These are phyloP conservation scores for Pseudomyrmex sp. DNA, from an alignment of 1,140 invertebrate genomes.

Conservation along the genomic window DNA sequence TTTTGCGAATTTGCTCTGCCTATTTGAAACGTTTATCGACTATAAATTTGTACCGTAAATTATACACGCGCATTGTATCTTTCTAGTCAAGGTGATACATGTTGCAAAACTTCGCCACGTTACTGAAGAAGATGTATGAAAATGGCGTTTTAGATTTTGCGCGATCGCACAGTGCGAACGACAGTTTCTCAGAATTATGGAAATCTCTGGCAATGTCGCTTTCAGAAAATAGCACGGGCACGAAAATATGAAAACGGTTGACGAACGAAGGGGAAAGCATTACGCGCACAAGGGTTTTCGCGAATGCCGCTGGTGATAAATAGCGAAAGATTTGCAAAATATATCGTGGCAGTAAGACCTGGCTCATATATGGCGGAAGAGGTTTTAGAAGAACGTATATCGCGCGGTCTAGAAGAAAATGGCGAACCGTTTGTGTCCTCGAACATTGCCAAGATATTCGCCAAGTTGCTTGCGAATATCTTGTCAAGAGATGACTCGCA, in stretches of 20 bases:
- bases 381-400: constrained; percentile 61
- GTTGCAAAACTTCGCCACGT: constrained; percentile 1
- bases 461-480: constrained; percentile 49
- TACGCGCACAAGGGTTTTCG: constrained; percentile 47
- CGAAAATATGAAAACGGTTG: constrained; percentile 68
- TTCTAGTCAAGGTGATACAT: not conserved
- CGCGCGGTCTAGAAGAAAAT: constrained; percentile 53
- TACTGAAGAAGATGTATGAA: constrained; percentile 19
- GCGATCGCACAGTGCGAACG: constrained; percentile 50
- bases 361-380: constrained; percentile 59
- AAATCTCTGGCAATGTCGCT: constrained; percentile 69
- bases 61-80: not conserved
- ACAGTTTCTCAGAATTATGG: constrained; percentile 61
- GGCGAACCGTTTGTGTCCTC: constrained; percentile 59
- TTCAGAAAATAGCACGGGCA: constrained; percentile 65
- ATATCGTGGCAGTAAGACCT: constrained; percentile 69
- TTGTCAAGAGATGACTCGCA: constrained; percentile 39
- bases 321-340: constrained; percentile 75
- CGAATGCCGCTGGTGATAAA: constrained; percentile 67
- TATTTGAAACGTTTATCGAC: not conserved
- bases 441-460: constrained; percentile 60
- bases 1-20: not conserved
- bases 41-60: no score
- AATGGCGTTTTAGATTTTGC: constrained; percentile 51
- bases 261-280: constrained; percentile 65